These are phyloP conservation scores for Cololabis saira DNA, from an alignment of 2,113 vertebrate genomes.

Conservation along the genomic window DNA sequence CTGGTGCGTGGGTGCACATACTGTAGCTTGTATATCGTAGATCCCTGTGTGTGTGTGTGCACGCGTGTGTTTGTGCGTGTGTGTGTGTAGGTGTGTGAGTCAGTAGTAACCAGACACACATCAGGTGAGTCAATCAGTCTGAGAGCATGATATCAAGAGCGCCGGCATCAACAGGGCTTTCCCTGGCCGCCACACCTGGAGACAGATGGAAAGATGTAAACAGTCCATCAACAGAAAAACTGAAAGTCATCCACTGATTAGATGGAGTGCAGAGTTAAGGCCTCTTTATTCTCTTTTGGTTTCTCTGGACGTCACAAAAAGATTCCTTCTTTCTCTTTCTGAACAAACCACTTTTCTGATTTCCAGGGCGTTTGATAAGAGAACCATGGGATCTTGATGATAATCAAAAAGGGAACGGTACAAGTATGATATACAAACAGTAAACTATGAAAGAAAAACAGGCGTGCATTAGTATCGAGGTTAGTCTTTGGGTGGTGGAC, in stretches of 20 bases:
- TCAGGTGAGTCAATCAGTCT: constrained; percentile 50
- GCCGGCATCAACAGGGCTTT: constrained; percentile 50
- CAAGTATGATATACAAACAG: too few relatives aligned
- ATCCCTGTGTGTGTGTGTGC: too few relatives aligned
- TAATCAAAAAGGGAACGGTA: too few relatives aligned
- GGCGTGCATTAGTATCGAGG: too few relatives aligned
- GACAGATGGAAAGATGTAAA: constrained; percentile 13
- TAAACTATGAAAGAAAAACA: too few relatives aligned
- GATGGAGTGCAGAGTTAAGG: constrained; percentile 19
- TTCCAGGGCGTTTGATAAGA: too few relatives aligned
- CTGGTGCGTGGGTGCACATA: constrained; percentile 37
- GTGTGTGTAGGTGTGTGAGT: constrained; percentile 31
- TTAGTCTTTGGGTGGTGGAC: too few relatives aligned
- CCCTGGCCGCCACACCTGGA: constrained; percentile 57
- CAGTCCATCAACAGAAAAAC: constrained; percentile 13
- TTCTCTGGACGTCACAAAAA: not conserved
- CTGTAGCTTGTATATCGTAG: constrained; percentile 18
- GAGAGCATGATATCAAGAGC: constrained; percentile 43
- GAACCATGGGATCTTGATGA: too few relatives aligned
- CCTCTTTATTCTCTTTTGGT: not conserved
- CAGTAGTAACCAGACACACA: constrained; percentile 63
- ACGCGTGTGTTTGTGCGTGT: too few relatives aligned
- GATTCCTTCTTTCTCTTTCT: not conserved
- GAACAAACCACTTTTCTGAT: too few relatives aligned
- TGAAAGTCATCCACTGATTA: not conserved